Conservation (phyloP, 1,140 invertebrate genomes). For the Heliothis virescens region DNA sequence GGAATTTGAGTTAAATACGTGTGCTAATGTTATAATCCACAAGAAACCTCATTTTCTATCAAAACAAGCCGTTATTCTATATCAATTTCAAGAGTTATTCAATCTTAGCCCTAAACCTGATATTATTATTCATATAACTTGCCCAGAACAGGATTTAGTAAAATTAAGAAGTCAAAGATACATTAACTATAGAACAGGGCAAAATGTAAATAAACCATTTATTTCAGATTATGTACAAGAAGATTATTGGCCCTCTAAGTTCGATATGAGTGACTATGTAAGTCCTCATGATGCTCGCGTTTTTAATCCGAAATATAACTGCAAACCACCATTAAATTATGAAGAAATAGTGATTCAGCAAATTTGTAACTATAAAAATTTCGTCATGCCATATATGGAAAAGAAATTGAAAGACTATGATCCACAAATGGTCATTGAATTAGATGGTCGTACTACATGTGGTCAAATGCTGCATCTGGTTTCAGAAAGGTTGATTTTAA, state of each 20-base stretch:
- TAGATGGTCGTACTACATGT: slow-evolving; percentile 85
- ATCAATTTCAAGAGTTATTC: slow-evolving; percentile 72
- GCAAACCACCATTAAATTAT: slow-evolving; percentile 81
- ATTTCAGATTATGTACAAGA: slow-evolving; percentile 57
- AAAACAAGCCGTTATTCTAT: slow-evolving; percentile 62
- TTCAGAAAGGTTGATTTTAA: slow-evolving; percentile 79
- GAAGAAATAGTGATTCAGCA: slow-evolving; percentile 72
- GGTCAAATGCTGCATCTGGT: slow-evolving; percentile 83
- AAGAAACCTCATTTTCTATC: slow-evolving; percentile 60
- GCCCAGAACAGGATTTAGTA: slow-evolving; percentile 85
- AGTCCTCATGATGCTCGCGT: slow-evolving; percentile 62
- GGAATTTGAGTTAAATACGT: slow-evolving; percentile 74
- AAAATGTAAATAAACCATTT: slow-evolving; percentile 65
- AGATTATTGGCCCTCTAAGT: slow-evolving; percentile 72
- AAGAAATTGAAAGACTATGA: slow-evolving; percentile 83
- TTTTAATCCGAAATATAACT: slow-evolving; percentile 78
- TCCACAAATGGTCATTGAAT: slow-evolving; percentile 85
- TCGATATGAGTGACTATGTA: slow-evolving; percentile 63
- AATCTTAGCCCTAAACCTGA: slow-evolving; percentile 78
- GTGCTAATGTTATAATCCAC: slow-evolving; percentile 61
- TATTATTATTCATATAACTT: slow-evolving; percentile 86
- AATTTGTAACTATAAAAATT: slow-evolving; percentile 80
- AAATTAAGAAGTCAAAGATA: slow-evolving; percentile 79
- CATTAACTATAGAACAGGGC: slow-evolving; percentile 75
- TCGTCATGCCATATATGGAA: slow-evolving; percentile 80